Evolutionary conservation across 1,140 invertebrate genomes (phyloP).

Genomic region (Caligus rogercresseyi): DNA sequence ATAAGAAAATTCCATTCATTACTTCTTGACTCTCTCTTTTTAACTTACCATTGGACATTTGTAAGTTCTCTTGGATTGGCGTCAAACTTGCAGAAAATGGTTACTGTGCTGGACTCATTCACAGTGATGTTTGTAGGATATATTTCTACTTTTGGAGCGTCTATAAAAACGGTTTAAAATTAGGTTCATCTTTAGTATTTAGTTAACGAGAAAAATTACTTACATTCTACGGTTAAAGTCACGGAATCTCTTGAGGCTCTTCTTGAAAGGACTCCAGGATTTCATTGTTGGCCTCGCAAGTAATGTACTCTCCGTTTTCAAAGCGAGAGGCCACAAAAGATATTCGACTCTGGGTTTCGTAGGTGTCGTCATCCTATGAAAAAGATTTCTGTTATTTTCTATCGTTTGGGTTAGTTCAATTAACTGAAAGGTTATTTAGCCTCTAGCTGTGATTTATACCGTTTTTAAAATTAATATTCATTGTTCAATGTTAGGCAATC

Average conservation of each 20-base stretch:
- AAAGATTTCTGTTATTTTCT: background rate
- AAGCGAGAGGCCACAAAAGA: conserved; percentile 56
- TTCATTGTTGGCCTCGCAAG: conserved; percentile 58
- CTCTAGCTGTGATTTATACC: too few relatives aligned
- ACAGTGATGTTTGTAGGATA: conserved; percentile 50
- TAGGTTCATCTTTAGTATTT: background rate
- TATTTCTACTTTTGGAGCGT: conserved; percentile 57
- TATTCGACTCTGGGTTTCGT: conserved; percentile 51
- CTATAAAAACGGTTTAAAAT: conserved; percentile 32
- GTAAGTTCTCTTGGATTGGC: conserved; percentile 57
- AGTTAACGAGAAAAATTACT: background rate
- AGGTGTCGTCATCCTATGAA: conserved; percentile 50
- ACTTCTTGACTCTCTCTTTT: background rate
- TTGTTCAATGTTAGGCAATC: too few relatives aligned
- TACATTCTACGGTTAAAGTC: conserved; percentile 3
- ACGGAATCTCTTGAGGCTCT: conserved; percentile 11
- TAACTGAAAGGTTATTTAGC: too few relatives aligned
- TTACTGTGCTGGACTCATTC: conserved; percentile 51
- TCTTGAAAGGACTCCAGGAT: conserved; percentile 43
- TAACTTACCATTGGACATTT: conserved; percentile 49
- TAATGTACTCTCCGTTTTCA: conserved; percentile 56
- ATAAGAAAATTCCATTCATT: background rate
- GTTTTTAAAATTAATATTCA: too few relatives aligned
- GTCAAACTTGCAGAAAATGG: conserved; percentile 55
- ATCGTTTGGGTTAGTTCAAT: too few relatives aligned